Percentiles rank a stretch among this genome's conserved stretches.
Conservation (phyloP, 2,113 vertebrate species). For the Megaptera novaeangliae region DNA sequence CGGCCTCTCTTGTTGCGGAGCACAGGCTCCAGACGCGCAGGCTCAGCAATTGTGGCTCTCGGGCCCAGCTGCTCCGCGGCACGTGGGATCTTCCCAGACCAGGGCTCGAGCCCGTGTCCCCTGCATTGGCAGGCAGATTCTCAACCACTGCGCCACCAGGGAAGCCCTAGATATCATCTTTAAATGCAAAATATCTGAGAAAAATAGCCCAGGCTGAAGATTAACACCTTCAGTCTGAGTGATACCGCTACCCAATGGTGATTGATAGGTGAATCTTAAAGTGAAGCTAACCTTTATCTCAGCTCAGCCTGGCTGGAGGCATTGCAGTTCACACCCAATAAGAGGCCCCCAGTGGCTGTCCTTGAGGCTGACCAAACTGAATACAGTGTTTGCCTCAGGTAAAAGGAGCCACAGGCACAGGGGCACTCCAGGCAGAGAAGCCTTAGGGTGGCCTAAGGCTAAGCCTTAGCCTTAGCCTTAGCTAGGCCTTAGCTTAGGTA, state of each 20-base stretch:
- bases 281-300: neutral
- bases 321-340: neutral
- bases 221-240: neutral
- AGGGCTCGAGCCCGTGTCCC: no score
- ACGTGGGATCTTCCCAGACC: no score
- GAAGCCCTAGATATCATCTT: neutral
- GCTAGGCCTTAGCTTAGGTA: neutral
- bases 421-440: neutral
- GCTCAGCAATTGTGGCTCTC: no score
- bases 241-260: neutral
- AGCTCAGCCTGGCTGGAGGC: neutral
- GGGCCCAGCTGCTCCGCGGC: no score
- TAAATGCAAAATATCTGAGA: constrained; percentile 46
- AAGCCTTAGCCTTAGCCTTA: no score
- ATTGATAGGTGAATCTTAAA: neutral
- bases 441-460: neutral
- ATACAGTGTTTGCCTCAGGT: neutral
- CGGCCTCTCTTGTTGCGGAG: no score
- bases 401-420: neutral
- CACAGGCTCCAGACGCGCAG: no score
- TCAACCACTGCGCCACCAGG: no score
- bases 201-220: neutral
- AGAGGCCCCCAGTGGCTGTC: neutral
- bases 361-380: neutral
- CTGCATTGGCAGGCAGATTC: no score